Evolutionary conservation across 2,888 invertebrate genomes (phyloP).

Genomic region (Eustalomyia histrio): DNA sequence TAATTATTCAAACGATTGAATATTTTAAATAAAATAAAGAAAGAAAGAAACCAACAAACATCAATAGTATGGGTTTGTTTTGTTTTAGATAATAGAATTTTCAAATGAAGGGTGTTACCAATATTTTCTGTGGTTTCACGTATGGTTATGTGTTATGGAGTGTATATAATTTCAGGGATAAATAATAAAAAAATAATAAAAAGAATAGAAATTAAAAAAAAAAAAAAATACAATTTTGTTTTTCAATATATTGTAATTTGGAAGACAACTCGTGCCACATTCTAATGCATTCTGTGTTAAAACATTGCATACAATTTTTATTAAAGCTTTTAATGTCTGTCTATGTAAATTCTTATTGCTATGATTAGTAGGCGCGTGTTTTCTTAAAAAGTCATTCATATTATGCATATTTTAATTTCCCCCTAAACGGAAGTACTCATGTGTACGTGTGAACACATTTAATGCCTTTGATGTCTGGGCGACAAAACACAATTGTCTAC

Average conservation of each 20-base stretch:
- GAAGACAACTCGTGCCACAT: slow-evolving; percentile 44
- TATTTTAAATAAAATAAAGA: slow-evolving; percentile 10
- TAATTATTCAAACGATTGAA: slow-evolving; percentile 68
- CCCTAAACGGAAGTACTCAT: slow-evolving; percentile 41
- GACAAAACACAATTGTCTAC: slow-evolving; percentile 43
- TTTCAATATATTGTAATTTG: neutral
- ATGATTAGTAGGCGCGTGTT: neutral
- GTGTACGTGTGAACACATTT: slow-evolving; percentile 47
- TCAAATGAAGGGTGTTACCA: neutral
- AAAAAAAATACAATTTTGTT: no score
- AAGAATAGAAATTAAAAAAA: no score
- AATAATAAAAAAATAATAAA: no score
- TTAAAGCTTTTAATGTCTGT: neutral
- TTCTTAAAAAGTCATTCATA: neutral
- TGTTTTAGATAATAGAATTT: neutral
- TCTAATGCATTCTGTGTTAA: neutral
- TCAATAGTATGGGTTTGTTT: slow-evolving; percentile 13
- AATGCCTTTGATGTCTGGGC: slow-evolving; percentile 60
- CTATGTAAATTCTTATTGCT: slow-evolving; percentile 7
- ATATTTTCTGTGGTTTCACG: neutral
- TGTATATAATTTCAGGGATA: neutral
- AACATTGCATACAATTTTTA: neutral
- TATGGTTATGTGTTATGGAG: neutral
- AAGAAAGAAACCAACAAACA: neutral
- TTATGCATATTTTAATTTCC: slow-evolving; percentile 3